phyloP scores from a whole-genome alignment of 2,888 invertebrate species.

The Lasiommata megera region DNA sequence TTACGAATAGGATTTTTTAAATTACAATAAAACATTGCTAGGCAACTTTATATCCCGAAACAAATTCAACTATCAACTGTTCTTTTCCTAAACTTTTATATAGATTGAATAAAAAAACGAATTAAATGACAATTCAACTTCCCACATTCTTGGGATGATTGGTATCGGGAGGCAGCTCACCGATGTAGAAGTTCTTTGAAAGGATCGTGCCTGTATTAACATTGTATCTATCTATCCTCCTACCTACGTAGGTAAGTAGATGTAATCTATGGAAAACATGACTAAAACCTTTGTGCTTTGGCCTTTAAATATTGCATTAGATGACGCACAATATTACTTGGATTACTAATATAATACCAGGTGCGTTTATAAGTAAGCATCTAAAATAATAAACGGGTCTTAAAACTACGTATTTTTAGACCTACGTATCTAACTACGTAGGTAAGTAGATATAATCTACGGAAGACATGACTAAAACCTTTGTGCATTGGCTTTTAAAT shows the following conservation, averaged over 20 bases:
- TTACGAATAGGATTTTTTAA: too few species aligned
- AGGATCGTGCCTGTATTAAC: neutral
- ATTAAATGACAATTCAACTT: neutral
- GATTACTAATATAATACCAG: constrained; percentile 2
- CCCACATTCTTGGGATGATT: constrained; percentile 2
- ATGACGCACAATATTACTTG: neutral
- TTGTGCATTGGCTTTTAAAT: constrained; percentile 7
- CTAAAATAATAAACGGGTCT: neutral
- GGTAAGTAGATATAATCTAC: neutral
- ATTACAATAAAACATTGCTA: neutral
- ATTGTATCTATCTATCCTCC: neutral
- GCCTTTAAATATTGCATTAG: constrained; percentile 3
- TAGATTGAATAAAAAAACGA: neutral
- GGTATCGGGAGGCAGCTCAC: neutral
- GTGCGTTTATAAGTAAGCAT: neutral
- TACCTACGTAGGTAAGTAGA: neutral
- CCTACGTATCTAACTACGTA: neutral
- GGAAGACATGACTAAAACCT: constrained; percentile 11
- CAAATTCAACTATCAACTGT: neutral
- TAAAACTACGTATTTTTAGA: neutral
- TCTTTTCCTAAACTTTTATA: too few species aligned
- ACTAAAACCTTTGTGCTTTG: constrained; percentile 14
- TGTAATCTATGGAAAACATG: neutral
- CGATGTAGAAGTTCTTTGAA: neutral
- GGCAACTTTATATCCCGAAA: neutral